Percentiles rank a stretch among this genome's conserved stretches.
Conservation (phyloP, 2,888 invertebrate species). For the Stenchaetothrips biformis region DNA sequence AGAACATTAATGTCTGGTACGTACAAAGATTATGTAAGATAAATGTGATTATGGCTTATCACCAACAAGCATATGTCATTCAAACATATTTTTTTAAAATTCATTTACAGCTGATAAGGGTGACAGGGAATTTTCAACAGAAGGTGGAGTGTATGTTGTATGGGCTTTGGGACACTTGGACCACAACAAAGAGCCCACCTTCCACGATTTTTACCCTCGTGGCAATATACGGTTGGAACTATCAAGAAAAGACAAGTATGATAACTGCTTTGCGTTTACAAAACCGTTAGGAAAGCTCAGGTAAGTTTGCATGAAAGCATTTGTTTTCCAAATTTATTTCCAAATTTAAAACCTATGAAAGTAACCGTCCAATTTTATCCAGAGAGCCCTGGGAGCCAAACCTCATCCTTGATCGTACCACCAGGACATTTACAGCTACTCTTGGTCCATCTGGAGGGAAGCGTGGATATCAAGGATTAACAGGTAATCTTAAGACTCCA, state of each 20-base stretch:
- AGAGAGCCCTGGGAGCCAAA: constrained; percentile 51
- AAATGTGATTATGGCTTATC: not conserved
- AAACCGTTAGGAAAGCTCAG: constrained; percentile 41
- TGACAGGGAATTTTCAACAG: constrained; percentile 66
- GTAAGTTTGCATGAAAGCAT: constrained; percentile 35
- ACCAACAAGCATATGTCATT: not conserved
- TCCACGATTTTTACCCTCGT: constrained; percentile 75
- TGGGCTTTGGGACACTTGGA: constrained; percentile 84
- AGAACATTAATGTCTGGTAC: constrained; percentile 68
- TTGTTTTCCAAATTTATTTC: constrained; percentile 31
- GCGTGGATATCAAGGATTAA: constrained; percentile 69
- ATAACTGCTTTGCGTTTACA: constrained; percentile 73
- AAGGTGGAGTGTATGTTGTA: constrained; percentile 59
- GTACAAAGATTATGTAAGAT: constrained; percentile 39
- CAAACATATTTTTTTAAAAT: constrained; percentile 9
- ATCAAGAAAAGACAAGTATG: constrained; percentile 55
- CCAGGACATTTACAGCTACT: constrained; percentile 73
- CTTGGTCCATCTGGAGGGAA: constrained; percentile 79
- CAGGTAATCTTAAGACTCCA: constrained; percentile 50
- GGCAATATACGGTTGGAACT: constrained; percentile 63
- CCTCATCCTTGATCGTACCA: constrained; percentile 53
- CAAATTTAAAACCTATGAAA: constrained; percentile 35
- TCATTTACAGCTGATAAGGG: constrained; percentile 62
- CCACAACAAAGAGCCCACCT: constrained; percentile 70
- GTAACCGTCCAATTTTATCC: constrained; percentile 29